Percentiles rank a stretch among this genome's conserved stretches.
Evolutionary conservation across 1,140 invertebrate species (phyloP).

Genomic region (Drepana arcuata): DNA sequence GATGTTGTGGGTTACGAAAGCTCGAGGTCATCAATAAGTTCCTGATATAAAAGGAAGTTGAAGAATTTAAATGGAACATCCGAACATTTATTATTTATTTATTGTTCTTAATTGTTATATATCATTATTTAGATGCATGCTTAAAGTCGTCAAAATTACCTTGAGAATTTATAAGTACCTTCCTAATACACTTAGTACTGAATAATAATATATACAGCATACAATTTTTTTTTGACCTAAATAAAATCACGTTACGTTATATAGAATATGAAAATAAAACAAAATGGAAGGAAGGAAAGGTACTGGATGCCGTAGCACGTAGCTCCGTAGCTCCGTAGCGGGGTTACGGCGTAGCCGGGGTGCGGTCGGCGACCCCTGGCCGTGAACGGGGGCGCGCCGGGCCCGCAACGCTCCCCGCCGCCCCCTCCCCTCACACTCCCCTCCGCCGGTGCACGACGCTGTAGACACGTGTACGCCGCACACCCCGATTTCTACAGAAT

Average conservation of each 20-base stretch:
- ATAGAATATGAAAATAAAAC: constrained; percentile 36
- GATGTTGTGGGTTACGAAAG: too few species aligned
- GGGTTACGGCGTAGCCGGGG: constrained; percentile 61
- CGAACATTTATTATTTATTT: too few species aligned
- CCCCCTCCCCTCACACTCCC: constrained; percentile 2
- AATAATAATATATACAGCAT: too few species aligned
- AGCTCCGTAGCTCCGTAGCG: constrained; percentile 50
- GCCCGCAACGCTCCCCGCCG: constrained; percentile 26
- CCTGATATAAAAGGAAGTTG: too few species aligned
- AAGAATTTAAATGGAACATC: too few species aligned
- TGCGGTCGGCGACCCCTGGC: constrained; percentile 66
- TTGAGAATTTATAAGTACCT: constrained; percentile 6
- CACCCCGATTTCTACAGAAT: constrained; percentile 30
- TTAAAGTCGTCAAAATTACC: constrained; percentile 21
- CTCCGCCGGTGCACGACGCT: constrained; percentile 11
- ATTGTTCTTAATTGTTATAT: too few species aligned
- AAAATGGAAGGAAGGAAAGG: constrained; percentile 41
- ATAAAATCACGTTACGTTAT: constrained; percentile 36
- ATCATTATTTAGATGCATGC: too few species aligned
- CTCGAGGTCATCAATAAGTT: too few species aligned
- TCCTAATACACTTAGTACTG: too few species aligned
- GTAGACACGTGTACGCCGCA: constrained; percentile 28
- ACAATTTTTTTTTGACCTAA: constrained; percentile 46
- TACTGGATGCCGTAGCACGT: constrained; percentile 37
- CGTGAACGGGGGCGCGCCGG: constrained; percentile 63